A percentile compares a stretch with the other conserved stretches of the same genome.
Evolutionary conservation across 2,888 invertebrate species (phyloP).

Genomic region (Lasioglossum pauxillum): DNA sequence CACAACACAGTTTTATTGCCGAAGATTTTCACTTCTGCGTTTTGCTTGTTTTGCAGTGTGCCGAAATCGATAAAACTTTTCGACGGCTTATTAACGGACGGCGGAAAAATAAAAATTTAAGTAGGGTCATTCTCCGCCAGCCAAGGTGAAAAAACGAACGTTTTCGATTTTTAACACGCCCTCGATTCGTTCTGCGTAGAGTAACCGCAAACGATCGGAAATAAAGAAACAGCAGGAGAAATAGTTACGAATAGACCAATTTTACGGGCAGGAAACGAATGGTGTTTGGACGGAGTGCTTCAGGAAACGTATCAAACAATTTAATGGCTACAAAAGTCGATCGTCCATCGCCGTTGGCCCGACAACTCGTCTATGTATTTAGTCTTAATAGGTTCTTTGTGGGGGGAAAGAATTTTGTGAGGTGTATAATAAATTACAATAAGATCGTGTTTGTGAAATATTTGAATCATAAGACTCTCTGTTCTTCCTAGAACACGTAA

Average conservation of each 20-base stretch:
- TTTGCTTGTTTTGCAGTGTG: background rate
- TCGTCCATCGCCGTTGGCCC: constrained; percentile 43
- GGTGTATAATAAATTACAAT: background rate
- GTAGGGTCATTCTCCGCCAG: background rate
- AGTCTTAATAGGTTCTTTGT: background rate
- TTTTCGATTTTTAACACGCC: constrained; percentile 54
- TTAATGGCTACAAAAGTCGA: constrained; percentile 77
- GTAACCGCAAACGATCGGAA: constrained; percentile 81
- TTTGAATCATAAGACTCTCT: background rate
- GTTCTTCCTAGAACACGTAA: background rate
- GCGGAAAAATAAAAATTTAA: constrained; percentile 18
- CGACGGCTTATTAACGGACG: constrained; percentile 4
- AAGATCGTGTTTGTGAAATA: background rate
- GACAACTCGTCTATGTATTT: constrained; percentile 17
- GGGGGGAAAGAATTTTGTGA: background rate
- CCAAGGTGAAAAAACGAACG: background rate
- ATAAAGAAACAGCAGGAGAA: constrained; percentile 71
- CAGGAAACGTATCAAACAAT: constrained; percentile 70
- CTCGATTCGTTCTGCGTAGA: constrained; percentile 33
- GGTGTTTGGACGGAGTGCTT: constrained; percentile 75
- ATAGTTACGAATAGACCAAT: constrained; percentile 65
- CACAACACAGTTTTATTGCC: background rate
- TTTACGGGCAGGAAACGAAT: constrained; percentile 64
- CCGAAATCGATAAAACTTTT: constrained; percentile 18
- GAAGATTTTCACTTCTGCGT: constrained; percentile 18